Conservation (phyloP, 2,113 vertebrate species). For the Bolborhynchus lineola region DNA sequence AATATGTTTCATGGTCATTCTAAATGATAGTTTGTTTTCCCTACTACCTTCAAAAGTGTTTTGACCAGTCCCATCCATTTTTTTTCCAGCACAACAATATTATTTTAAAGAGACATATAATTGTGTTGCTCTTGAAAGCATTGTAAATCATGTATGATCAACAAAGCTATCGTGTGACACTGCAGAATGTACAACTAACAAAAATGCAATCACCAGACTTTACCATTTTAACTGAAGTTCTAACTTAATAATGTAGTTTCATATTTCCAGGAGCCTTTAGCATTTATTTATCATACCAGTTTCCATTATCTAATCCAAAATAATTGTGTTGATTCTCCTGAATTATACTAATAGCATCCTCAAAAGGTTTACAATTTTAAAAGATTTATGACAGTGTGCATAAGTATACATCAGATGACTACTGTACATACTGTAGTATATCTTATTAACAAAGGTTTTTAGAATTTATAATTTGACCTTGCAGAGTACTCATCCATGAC, state of each 20-base stretch:
- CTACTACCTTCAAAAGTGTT: not conserved
- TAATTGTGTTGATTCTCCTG: slow-evolving; percentile 34
- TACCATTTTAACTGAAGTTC: slow-evolving; percentile 58
- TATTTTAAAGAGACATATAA: not conserved
- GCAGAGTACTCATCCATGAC: not conserved
- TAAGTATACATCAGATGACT: slow-evolving; percentile 35
- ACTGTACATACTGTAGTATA: not conserved
- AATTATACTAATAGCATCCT: slow-evolving; percentile 35
- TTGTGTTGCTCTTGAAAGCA: not conserved
- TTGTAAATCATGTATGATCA: slow-evolving; percentile 50
- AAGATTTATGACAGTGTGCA: not conserved
- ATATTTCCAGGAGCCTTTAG: slow-evolving; percentile 35
- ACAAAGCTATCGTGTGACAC: slow-evolving; percentile 50
- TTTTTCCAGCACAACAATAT: not conserved
- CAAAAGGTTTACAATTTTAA: slow-evolving; percentile 14
- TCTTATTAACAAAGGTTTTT: not conserved
- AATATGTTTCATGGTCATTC: not conserved
- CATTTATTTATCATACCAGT: slow-evolving; percentile 45
- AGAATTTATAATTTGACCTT: slow-evolving; percentile 42
- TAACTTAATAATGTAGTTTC: slow-evolving; percentile 69
- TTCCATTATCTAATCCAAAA: slow-evolving; percentile 68
- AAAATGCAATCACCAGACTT: slow-evolving; percentile 55
- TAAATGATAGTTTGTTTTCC: not conserved
- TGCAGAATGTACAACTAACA: slow-evolving; percentile 51
- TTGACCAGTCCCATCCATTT: not conserved